Evolutionary conservation across 2,113 vertebrate genomes (phyloP).

Genomic region (Nothobranchius kuhntae): DNA sequence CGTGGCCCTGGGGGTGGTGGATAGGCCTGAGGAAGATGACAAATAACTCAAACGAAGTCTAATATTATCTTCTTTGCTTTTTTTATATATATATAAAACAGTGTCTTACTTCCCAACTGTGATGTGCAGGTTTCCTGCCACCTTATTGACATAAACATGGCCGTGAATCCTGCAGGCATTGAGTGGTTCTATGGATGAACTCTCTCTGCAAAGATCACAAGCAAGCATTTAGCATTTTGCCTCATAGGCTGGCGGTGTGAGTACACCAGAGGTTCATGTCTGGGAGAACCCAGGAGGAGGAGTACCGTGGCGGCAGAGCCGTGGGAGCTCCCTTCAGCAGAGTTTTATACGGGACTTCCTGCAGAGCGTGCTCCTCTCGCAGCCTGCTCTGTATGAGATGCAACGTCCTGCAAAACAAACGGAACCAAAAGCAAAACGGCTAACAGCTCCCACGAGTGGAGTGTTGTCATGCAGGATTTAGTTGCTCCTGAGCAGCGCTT

Average conservation of each 20-base stretch:
- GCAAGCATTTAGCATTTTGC: neutral
- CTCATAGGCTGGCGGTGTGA: neutral
- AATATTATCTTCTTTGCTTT: neutral
- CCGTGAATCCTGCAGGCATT: slow-evolving; percentile 92
- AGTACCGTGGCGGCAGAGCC: slow-evolving; percentile 88
- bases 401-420: slow-evolving; percentile 80
- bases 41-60: neutral
- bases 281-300: neutral
- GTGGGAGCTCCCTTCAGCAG: slow-evolving; percentile 88
- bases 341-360: slow-evolving; percentile 95
- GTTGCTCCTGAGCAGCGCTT: no score
- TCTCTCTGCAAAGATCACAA: slow-evolving; percentile 80
- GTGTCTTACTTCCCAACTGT: slow-evolving; percentile 95
- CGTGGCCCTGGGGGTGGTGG: slow-evolving; percentile 94
- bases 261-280: neutral
- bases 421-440: neutral
- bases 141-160: slow-evolving; percentile 95
- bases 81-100: neutral
- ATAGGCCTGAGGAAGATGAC: slow-evolving; percentile 84
- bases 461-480: neutral
- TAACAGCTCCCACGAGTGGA: neutral
- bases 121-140: slow-evolving; percentile 97
- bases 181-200: slow-evolving; percentile 78
- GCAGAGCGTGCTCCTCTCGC: slow-evolving; percentile 92
- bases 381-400: slow-evolving; percentile 86